Evolutionary conservation across 2,797 vertebrate genomes (phyloP).

Genomic region (Phyllotis vaccarum): DNA sequence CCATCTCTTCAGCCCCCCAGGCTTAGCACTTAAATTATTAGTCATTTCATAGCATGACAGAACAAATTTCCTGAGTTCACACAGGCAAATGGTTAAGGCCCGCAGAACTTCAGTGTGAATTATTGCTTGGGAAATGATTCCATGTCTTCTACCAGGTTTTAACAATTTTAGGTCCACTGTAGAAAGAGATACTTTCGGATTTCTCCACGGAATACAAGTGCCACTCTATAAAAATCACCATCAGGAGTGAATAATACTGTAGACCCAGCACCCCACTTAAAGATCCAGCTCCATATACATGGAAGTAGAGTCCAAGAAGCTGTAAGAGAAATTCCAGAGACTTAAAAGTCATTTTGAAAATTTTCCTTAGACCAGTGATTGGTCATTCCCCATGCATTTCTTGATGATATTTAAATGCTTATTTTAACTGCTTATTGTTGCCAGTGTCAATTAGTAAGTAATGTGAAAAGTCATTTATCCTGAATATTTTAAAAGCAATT

Average conservation of each 20-base stretch:
- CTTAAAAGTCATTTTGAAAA: conserved; percentile 12
- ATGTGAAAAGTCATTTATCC: background rate
- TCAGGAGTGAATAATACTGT: background rate
- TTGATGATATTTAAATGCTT: conserved; percentile 28
- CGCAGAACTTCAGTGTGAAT: background rate
- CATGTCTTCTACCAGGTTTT: background rate
- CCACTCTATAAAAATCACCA: background rate
- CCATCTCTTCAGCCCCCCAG: background rate
- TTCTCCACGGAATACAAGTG: background rate
- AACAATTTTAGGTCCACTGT: background rate
- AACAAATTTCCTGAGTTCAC: conserved; percentile 33
- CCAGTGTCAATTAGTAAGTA: conserved; percentile 17
- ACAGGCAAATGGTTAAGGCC: background rate
- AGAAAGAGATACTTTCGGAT: background rate
- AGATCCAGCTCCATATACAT: background rate
- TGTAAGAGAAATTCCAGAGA: background rate
- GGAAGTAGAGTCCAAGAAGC: background rate
- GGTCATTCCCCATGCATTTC: background rate
- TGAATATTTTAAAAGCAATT: conserved; percentile 8
- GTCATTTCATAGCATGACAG: background rate
- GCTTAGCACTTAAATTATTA: background rate
- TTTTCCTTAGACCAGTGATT: background rate
- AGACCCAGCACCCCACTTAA: background rate
- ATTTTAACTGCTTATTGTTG: background rate
- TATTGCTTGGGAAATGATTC: background rate